Percentiles rank a stretch among this genome's conserved stretches.
Conservation (phyloP, 2,797 vertebrate species). For the Danio aesculapii region DNA sequence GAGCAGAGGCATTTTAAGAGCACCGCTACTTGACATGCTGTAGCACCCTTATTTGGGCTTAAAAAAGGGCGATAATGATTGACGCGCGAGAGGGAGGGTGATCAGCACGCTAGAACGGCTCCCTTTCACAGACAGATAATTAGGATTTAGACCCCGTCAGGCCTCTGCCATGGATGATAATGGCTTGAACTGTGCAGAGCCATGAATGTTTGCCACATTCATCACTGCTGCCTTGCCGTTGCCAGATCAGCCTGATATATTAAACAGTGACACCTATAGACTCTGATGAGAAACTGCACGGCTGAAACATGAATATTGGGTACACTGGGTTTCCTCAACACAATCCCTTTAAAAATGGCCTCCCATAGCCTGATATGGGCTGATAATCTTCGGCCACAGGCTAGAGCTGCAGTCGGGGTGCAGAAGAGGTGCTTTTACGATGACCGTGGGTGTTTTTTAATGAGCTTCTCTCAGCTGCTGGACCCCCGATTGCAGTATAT, state of each 20-base stretch:
- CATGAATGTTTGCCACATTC: slow-evolving; percentile 47
- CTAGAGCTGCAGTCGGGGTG: not conserved
- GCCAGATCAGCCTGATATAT: slow-evolving; percentile 43
- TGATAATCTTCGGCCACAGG: slow-evolving; percentile 23
- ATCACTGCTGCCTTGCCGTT: slow-evolving; percentile 36
- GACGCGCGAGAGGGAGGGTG: slow-evolving; percentile 48
- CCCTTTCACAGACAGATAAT: slow-evolving; percentile 55
- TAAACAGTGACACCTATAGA: slow-evolving; percentile 57
- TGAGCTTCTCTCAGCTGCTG: slow-evolving; percentile 21
- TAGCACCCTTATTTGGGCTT: slow-evolving; percentile 49
- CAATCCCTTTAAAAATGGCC: slow-evolving; percentile 27
- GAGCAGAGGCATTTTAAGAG: slow-evolving; percentile 47
- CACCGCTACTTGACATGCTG: slow-evolving; percentile 45
- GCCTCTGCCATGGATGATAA: slow-evolving; percentile 54
- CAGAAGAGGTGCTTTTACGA: slow-evolving; percentile 40
- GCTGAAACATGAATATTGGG: not conserved
- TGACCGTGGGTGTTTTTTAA: slow-evolving; percentile 31
- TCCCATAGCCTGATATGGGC: not conserved
- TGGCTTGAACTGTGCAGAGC: slow-evolving; percentile 52
- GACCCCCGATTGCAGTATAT: slow-evolving; percentile 23
- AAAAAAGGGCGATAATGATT: slow-evolving; percentile 56
- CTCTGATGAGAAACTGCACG: slow-evolving; percentile 16
- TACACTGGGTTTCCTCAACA: not conserved
- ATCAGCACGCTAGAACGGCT: slow-evolving; percentile 46
- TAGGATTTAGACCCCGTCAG: slow-evolving; percentile 58